Percentiles rank a stretch among this genome's conserved stretches.
Evolutionary conservation across 2,113 vertebrate genomes (phyloP).

Genomic region (Mesocricetus auratus): DNA sequence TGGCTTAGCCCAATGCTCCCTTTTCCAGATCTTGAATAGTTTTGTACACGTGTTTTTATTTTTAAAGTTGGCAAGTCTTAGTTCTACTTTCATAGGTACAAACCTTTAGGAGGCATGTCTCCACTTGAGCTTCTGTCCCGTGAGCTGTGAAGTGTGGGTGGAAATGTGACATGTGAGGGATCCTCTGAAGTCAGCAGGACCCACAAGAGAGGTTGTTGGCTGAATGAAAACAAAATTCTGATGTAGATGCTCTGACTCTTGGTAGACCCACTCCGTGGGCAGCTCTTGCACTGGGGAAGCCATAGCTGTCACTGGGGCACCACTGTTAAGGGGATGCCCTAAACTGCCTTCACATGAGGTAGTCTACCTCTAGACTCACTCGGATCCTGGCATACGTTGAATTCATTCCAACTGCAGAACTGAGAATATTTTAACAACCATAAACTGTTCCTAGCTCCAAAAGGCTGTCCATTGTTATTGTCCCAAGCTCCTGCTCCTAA

Average conservation of each 20-base stretch:
- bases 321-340: background rate
- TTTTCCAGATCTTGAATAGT: slow-evolving; percentile 53
- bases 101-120: background rate
- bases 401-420: background rate
- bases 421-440: background rate
- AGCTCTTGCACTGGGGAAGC: background rate
- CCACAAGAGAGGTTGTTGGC: background rate
- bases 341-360: background rate
- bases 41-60: slow-evolving; percentile 42
- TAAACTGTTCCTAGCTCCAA: background rate
- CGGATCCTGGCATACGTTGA: background rate
- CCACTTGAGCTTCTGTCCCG: background rate
- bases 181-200: background rate
- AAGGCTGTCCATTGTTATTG: background rate
- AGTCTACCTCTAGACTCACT: background rate
- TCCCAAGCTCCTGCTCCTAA: background rate
- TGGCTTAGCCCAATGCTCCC: slow-evolving; percentile 41
- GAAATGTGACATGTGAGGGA: accelerated
- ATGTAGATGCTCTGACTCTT: background rate
- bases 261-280: background rate
- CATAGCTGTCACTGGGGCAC: background rate
- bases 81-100: background rate
- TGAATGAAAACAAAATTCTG: slow-evolving; percentile 11
- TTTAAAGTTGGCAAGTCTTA: background rate
- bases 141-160: background rate